These are phyloP conservation scores for Diadromus collaris DNA, from an alignment of 2,888 invertebrate genomes.

Conservation along the genomic window DNA sequence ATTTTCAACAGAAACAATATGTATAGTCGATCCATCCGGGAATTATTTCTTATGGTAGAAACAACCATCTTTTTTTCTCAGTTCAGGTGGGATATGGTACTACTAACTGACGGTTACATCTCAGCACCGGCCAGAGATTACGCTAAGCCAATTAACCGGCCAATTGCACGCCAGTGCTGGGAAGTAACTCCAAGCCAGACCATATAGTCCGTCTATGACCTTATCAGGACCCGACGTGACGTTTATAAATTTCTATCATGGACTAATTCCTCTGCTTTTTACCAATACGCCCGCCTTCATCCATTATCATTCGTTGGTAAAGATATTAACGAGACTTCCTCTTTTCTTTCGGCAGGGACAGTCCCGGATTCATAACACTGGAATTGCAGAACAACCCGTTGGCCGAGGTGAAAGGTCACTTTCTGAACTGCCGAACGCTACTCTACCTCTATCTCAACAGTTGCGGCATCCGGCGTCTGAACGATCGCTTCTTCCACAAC, in stretches of 20 bases:
- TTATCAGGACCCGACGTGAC: neutral
- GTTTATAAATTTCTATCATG: neutral
- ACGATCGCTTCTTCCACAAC: conserved; percentile 85
- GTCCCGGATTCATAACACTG: conserved; percentile 85
- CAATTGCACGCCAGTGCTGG: no score
- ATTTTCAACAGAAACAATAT: no score
- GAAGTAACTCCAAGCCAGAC: no score
- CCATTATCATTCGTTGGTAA: neutral
- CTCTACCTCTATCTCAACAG: conserved; percentile 86
- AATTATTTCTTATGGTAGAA: no score
- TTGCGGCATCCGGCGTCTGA: conserved; percentile 83
- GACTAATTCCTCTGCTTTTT: neutral
- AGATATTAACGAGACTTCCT: neutral
- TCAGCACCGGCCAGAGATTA: no score
- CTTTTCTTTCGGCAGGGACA: conserved; percentile 81
- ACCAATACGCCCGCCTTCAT: neutral
- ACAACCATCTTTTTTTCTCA: no score
- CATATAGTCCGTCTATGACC: neutral
- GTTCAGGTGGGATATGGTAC: no score
- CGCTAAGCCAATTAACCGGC: no score
- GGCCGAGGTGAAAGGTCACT: conserved; percentile 83
- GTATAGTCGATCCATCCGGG: no score
- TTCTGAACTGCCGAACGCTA: conserved; percentile 85
- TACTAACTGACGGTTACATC: no score
- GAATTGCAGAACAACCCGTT: conserved; percentile 87